Percentiles rank a stretch among this genome's conserved stretches.
These are phyloP conservation scores for Odontamblyopus lacepedii DNA, from an alignment of 2,797 vertebrate genomes.

Conservation along the genomic window DNA sequence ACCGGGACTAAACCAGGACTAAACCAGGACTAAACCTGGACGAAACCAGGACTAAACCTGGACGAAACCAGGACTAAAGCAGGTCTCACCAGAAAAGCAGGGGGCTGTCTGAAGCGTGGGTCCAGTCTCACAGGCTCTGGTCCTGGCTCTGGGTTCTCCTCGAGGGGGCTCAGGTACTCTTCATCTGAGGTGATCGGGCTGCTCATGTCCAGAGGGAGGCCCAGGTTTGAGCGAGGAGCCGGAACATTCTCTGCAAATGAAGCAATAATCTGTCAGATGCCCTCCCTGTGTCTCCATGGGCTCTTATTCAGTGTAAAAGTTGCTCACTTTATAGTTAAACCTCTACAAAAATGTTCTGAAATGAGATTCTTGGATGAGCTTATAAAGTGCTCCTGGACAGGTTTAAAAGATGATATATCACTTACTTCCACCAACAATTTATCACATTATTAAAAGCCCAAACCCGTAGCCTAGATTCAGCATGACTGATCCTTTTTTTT, in stretches of 20 bases:
- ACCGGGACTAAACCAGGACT: not conserved
- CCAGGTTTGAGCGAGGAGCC: conserved; percentile 76
- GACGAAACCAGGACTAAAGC: not conserved
- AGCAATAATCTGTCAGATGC: too few species aligned
- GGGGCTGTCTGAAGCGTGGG: conserved; percentile 86
- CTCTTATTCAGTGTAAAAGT: too few species aligned
- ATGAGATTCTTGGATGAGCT: too few species aligned
- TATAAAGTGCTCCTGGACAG: too few species aligned
- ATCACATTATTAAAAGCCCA: too few species aligned
- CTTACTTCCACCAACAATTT: too few species aligned
- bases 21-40: not conserved
- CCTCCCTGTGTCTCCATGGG: too few species aligned
- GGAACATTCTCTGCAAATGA: conserved; percentile 67
- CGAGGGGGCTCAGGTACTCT: conserved; percentile 95
- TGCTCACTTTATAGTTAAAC: too few species aligned
- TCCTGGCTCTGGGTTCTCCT: conserved; percentile 88
- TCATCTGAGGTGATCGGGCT: conserved; percentile 97
- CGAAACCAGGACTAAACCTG: conserved; percentile 4
- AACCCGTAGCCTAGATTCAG: too few species aligned
- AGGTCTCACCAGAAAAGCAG: conserved; percentile 88
- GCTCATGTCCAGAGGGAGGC: conserved; percentile 79
- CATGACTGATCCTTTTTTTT: too few species aligned
- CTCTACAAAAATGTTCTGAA: too few species aligned
- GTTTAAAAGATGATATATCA: too few species aligned
- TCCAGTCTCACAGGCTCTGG: conserved; percentile 70